Evolutionary conservation across 2,797 vertebrate species (phyloP), one percentile per base, ranked within the genome.

Genomic region (Schizopygopsis pylzovi): DNA sequence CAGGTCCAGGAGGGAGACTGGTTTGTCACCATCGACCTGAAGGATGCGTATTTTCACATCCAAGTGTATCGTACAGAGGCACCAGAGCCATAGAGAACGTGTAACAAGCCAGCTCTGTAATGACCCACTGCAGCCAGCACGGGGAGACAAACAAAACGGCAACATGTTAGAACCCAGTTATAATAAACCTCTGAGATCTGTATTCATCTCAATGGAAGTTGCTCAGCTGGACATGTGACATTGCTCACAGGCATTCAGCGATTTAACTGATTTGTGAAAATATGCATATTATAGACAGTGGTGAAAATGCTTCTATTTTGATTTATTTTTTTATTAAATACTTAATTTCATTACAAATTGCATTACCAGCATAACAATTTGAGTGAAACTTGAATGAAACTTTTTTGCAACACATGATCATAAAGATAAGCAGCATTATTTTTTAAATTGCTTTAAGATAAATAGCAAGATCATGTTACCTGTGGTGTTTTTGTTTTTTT

Each of bases 41-140:
- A n/a, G n/a, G n/a, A n/a, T n/a, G n/a, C n/a, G n/a, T n/a, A n/a
- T n/a, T n/a, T n/a, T n/a, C n/a, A n/a, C n/a, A 76, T 3, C 95
- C 96, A 86, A 96, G 92, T 0, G 96, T 96, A 56, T 96, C 96
- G 18, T 96, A 96, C 65, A 96, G 93, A 59, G 96, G 95, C 37
- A 96, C 96, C 84, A 96, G 90, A 0, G 92, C 95, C 95, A 96
- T 95, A 56, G 95, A 96, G 92, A 93, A 96, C 0, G 94, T 95
- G 91, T 96, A 96, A 90, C 95, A 96, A 82, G 94, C 96, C 91
- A 96, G 85, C 88, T 96, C 95, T 28, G 95, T 91, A 83, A 96
- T 95, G 37, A 95, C 92, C 95, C 96, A 96, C 96, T 96, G 88
- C 37, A 11, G 25, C 92, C 95, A 95, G 90, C 91, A 96, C 95